A percentile compares a stretch with the other conserved stretches of the same genome.
phyloP scores from a whole-genome alignment of 2,797 vertebrate genomes.

The Rallus crepitans region DNA sequence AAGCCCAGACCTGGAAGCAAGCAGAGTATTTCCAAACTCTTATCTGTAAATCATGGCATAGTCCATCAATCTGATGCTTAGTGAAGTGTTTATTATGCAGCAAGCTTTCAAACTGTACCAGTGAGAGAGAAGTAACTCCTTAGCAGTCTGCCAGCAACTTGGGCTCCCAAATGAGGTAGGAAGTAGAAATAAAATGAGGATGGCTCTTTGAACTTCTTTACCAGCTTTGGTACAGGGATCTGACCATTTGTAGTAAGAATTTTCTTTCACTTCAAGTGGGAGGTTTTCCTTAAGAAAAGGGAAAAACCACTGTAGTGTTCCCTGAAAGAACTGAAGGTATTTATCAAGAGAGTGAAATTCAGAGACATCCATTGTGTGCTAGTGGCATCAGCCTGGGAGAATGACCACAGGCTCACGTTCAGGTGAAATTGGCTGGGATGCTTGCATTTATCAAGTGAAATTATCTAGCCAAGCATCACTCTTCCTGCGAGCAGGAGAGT shows the following conservation, averaged over 20 bases:
- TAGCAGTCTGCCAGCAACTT: neutral
- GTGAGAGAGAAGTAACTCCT: neutral
- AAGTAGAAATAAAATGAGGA: neutral
- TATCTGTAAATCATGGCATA: neutral
- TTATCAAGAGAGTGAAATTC: neutral
- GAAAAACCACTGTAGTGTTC: neutral
- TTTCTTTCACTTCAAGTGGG: neutral
- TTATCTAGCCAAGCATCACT: neutral
- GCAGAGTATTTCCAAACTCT: neutral
- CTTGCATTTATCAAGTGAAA: neutral
- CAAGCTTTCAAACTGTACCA: neutral
- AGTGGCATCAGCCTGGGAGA: neutral
- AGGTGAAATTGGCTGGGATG: neutral
- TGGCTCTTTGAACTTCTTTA: neutral
- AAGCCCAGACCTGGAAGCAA: neutral
- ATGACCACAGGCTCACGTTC: fast-evolving
- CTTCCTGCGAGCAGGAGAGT: neutral
- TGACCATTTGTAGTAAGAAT: neutral
- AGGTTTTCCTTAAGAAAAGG: neutral
- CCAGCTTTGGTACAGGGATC: neutral
- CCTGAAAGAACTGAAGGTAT: neutral
- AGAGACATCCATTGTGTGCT: neutral
- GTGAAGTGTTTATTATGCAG: neutral
- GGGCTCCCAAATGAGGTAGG: neutral
- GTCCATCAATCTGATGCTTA: neutral